phyloP scores from a whole-genome alignment of 1,140 invertebrate species.

The Chymomyza costata region DNA sequence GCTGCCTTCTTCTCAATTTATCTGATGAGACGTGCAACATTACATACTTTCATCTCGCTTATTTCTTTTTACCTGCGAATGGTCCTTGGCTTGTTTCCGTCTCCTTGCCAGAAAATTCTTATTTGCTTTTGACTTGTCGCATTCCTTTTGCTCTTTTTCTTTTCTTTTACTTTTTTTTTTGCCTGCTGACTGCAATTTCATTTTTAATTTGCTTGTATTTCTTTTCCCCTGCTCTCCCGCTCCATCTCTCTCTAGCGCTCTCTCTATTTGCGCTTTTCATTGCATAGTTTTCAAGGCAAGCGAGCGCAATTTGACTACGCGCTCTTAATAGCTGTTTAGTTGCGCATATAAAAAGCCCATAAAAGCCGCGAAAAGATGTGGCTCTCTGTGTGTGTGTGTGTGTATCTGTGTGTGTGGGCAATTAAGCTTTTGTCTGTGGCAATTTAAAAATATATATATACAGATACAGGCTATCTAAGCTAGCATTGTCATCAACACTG shows the following conservation, averaged over 20 bases:
- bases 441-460: conserved; percentile 7
- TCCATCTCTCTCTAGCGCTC: no score
- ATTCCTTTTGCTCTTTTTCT: conserved; percentile 15
- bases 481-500: no score
- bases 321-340: conserved; percentile 57
- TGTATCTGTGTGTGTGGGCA: conserved; percentile 30
- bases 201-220: no score
- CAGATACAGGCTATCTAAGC: no score
- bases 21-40: no score
- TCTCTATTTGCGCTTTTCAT: no score
- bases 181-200: no score
- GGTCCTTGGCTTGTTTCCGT: conserved; percentile 57
- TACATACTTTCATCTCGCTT: background rate
- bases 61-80: conserved; percentile 23
- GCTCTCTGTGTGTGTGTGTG: conserved; percentile 18
- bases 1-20: no score
- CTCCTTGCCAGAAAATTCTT: no score
- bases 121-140: conserved; percentile 36
- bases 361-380: no score
- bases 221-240: no score
- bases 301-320: conserved; percentile 59
- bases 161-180: background rate
- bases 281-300: conserved; percentile 56
- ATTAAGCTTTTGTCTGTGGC: conserved; percentile 53
- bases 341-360: conserved; percentile 20